Percentiles rank a stretch among this genome's conserved stretches.
phyloP scores from a whole-genome alignment of 2,113 vertebrate genomes.

The Calidris pygmaea region DNA sequence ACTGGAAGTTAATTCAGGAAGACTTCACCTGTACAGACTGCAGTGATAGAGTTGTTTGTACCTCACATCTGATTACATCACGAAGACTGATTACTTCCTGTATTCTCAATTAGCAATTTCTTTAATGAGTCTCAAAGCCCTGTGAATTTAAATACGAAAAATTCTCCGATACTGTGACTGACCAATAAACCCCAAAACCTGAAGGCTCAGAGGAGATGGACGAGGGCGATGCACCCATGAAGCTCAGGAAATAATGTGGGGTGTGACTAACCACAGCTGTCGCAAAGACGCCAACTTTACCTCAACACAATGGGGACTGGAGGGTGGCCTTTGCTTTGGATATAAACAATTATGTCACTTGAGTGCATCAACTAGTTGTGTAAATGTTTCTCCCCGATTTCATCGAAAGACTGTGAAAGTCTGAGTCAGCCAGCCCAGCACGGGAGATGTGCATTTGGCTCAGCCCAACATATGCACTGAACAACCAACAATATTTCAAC shows the following conservation, averaged over 20 bases:
- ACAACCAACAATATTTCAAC: background rate
- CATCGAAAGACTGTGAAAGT: background rate
- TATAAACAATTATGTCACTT: background rate
- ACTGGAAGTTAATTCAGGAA: background rate
- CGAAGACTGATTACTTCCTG: background rate
- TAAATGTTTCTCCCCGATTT: accelerated
- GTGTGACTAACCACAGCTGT: background rate
- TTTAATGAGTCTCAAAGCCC: background rate
- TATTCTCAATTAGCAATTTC: background rate
- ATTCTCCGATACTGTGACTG: background rate
- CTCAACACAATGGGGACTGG: background rate
- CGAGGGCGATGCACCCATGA: accelerated
- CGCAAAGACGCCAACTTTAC: background rate
- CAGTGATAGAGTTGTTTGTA: background rate
- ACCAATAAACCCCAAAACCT: background rate
- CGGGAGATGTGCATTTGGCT: background rate
- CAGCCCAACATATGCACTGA: background rate
- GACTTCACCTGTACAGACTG: background rate
- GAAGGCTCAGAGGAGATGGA: background rate
- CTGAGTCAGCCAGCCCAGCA: background rate
- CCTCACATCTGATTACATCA: background rate
- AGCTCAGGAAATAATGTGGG: background rate
- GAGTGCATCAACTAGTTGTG: background rate
- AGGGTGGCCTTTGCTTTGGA: background rate
- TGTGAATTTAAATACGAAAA: background rate